Evolutionary conservation across 1,140 invertebrate genomes (phyloP), one percentile per base, ranked within the genome.

Genomic region (Cataglyphis hispanica): DNA sequence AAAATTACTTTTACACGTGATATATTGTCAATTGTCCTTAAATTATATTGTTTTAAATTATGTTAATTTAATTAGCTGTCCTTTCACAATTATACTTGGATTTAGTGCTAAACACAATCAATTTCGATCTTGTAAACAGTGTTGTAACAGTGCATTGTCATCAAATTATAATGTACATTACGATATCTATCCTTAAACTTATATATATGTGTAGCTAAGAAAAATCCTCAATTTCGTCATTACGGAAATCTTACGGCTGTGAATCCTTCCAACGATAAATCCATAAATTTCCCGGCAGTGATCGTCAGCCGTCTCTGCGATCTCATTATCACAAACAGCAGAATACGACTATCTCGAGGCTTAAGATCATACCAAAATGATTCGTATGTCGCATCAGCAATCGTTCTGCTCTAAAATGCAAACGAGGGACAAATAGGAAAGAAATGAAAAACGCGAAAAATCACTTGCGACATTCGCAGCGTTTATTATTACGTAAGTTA

Each of bases 231-330:
- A 40, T 10, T 58, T 0, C 10, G 10, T 70, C 13, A 43, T 53
- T 67, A 19, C 5, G 19, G 11, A 50, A 43, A 34, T 31, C 88
- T 84, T 88, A 90, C 89, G 10, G 22, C 74, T 34, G 86, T 27
- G 53, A 90, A 90, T n/a, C 78, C 37, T 72, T 84, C 13, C 10
- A 90, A 25, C 2, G 89, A 90, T 31, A 90, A 60, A 10, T 87
- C 63, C 16, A 78, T 69, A 61, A 90, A 80, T 74, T 90, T 88
- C 1, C 86, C 89, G 27, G 85, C 78, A 5, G 84, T 86, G 19
- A 91, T 86, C 13, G 78, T 87, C 34, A 89, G 69, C 6, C 31
- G 60, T 72, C n/a, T 86, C 27, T 91, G 89, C 4, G 89, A 88
- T 77, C 89, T 85, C 22, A 84, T 34, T 46, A 91, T 86, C 11